Evolutionary conservation across 1,140 invertebrate genomes (phyloP), one percentile per base, ranked within the genome.

Genomic region (Physella acuta): DNA sequence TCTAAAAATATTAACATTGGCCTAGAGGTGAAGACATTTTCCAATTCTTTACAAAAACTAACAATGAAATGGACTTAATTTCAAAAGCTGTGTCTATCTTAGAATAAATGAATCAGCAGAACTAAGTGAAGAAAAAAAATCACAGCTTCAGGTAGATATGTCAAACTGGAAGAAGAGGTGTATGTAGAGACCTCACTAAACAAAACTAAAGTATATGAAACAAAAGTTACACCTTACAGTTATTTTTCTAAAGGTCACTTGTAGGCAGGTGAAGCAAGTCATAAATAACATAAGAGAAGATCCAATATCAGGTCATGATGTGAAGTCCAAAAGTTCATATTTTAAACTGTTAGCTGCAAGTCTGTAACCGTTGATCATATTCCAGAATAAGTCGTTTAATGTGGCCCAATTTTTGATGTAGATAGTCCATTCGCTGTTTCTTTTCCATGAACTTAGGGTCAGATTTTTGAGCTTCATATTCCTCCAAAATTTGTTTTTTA

Each of bases 371-470:
- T 28, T 76, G 75, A 73, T 95, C 93, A 85, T 92, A 95, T 30
- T 94, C 92, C 65, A 87, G 80, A 24, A 96, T 92, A 78, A 94
- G 87, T 74, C 89, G 88, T 85, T 96, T 96, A 81, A 96, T 94
- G 83, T 95, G 92, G 70, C 91, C 91, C 82, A 97, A 87, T 83
- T 96, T 97, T 61, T 90, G 90, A 81, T 96, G 93, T 74, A 97
- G 87, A 84, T 93, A 94, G 71, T 92, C 88, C 82, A 94, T 93
- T 70, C 92, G 88, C 76, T 86, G 85, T 83, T 91, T 92, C 71
- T 90, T 88, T 70, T 90, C 87, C 75, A 90, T 88, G 79, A 92
- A 92, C 59, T 88, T 86, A 3, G 86, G 84, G 85, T 94, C 90
- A 76, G 88, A 88, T 82, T 92, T 93, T 74, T 90, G 91, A 68